Conservation (phyloP, 2,888 invertebrate genomes). For the Ochlodes sylvanus region DNA sequence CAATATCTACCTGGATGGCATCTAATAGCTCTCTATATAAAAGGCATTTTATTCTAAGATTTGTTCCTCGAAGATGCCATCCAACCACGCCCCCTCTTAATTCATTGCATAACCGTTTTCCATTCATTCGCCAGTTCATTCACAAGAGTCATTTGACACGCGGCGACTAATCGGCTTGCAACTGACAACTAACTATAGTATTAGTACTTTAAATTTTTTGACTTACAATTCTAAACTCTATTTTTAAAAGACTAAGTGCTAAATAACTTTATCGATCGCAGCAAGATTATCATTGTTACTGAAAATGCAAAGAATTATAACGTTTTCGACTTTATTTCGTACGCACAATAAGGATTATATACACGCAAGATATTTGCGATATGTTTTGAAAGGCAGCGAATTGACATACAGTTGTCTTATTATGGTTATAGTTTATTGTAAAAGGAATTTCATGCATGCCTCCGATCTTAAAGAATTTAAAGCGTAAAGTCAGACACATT, state of each 20-base stretch:
- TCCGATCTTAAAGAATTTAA: conserved; percentile 50
- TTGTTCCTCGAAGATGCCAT: conserved; percentile 37
- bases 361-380: conserved; percentile 32
- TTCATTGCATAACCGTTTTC: conserved; percentile 77
- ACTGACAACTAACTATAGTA: conserved; percentile 47
- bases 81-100: conserved; percentile 71
- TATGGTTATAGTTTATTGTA: conserved; percentile 68
- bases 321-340: conserved; percentile 18
- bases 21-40: conserved; percentile 2
- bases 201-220: background rate
- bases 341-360: conserved; percentile 20
- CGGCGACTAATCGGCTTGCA: conserved; percentile 75
- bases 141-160: conserved; percentile 69
- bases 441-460: conserved; percentile 76
- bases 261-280: background rate
- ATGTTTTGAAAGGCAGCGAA: conserved; percentile 50
- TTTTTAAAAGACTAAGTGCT: background rate
- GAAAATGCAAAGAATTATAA: background rate
- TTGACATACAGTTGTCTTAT: conserved; percentile 68
- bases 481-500: conserved; percentile 62
- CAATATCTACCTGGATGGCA: background rate
- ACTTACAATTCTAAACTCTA: conserved; percentile 14
- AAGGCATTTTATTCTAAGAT: conserved; percentile 1
- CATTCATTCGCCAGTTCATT: conserved; percentile 54
- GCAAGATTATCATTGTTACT: background rate